phyloP scores from a whole-genome alignment of 1,140 invertebrate species.

The Zaprionus lachaisei region DNA sequence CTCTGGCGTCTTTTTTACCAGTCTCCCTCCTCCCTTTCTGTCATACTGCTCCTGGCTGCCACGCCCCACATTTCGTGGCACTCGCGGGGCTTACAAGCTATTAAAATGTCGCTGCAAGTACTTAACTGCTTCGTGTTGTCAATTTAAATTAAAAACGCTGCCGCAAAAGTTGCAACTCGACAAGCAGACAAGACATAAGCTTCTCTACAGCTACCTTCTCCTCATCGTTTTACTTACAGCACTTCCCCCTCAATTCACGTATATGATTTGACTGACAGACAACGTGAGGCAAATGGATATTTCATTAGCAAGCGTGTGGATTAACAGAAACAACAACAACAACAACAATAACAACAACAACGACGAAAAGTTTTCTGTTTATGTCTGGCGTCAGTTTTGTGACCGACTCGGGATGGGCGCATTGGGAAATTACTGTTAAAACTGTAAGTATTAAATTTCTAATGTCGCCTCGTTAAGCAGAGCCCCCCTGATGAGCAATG shows the following conservation, averaged over 20 bases:
- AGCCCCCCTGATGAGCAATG: conserved; percentile 82
- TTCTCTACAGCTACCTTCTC: conserved; percentile 12
- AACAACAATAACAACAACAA: not conserved
- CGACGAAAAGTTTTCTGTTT: conserved; percentile 60
- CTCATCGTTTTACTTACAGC: not conserved
- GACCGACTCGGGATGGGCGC: conserved; percentile 85
- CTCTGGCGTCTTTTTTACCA: conserved; percentile 56
- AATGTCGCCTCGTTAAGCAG: conserved; percentile 61
- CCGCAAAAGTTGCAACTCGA: conserved; percentile 71
- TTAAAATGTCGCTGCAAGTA: conserved; percentile 83
- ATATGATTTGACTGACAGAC: conserved; percentile 34
- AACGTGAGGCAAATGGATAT: conserved; percentile 64
- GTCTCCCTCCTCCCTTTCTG: not conserved
- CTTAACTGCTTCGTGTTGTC: conserved; percentile 82
- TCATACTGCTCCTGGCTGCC: too few relatives aligned
- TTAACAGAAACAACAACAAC: conserved; percentile 51
- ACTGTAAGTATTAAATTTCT: conserved; percentile 49
- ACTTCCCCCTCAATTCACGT: not conserved
- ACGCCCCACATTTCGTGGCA: conserved; percentile 26
- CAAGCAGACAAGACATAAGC: conserved; percentile 52
- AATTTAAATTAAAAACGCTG: conserved; percentile 82
- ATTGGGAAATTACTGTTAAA: conserved; percentile 73
- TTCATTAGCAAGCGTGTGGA: conserved; percentile 69
- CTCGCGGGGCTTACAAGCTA: conserved; percentile 81
- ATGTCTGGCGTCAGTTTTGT: conserved; percentile 34